Base-by-base conservation (phyloP, 2,797 vertebrate genomes). In the Melanotaenia boesemani region DNA sequence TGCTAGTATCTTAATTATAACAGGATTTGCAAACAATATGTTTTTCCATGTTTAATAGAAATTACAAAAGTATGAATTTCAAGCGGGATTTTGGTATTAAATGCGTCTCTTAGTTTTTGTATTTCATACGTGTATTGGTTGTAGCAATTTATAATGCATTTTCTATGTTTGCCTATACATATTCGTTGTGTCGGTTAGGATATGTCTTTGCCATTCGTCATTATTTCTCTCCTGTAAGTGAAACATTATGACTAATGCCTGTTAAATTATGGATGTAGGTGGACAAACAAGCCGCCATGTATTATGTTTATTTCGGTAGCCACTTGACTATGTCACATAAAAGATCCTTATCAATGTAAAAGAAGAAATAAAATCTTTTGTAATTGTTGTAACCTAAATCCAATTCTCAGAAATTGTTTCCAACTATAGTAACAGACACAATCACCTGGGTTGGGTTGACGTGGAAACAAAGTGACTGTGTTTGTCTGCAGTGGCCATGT, bases 401-500 rank as follows among this genome's bases (percentile, higher is more conserved):
- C 50, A 12, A 12, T 30, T 30, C 2, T 56, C 26, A 30, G 30
- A 16, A 0, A 18, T 56, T 4, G 2, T 56, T 16, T n/a, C 20
- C 4, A 26, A 5, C 41, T 20, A 20, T 16, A 1, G 44, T 9
- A 6, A 22, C 10, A 2, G 11, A 15, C 7, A 11, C 6, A 24
- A 16, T 37, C 11, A 22, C 4, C 46, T 69, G 32, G 48, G 7
- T 62, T 0, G 39, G 18, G 26, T 55, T 22, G 9, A 18, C 20
- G 8, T 26, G 9, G 15, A 55, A 48, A 13, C 18, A 18, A 65
- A 44, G 20, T 24, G 9, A 37, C 20, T 24, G 16, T 67, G 0
- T 70, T 5, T 70, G 9, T 82, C 36, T 18, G 1, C 86, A 99
- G 98, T 99, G 32, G 83, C 94, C 0, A 0, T 81, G 0, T 98